phyloP scores from a whole-genome alignment of 2,888 invertebrate species.

The Amitus sp. region DNA sequence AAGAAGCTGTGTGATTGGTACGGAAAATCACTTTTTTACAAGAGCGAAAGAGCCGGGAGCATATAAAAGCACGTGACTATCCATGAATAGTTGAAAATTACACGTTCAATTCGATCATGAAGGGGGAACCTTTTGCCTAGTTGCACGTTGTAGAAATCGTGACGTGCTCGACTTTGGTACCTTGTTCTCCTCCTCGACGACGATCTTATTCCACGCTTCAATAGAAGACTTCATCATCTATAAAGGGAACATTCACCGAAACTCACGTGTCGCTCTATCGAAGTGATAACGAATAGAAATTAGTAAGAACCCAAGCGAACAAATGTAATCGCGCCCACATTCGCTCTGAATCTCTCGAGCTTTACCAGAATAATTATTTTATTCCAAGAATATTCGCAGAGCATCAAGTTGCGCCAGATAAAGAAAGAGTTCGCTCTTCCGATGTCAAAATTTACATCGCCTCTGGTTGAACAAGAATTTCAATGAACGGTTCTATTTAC shows the following conservation, averaged over 20 bases:
- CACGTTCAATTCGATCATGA: slow-evolving; percentile 41
- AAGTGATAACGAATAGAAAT: slow-evolving; percentile 18
- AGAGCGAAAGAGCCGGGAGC: slow-evolving; percentile 6
- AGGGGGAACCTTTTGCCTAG: slow-evolving; percentile 25
- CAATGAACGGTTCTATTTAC: slow-evolving; percentile 14
- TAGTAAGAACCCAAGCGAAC: slow-evolving; percentile 13
- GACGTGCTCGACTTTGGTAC: slow-evolving; percentile 10
- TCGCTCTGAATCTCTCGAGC: no score
- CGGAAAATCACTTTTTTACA: neutral
- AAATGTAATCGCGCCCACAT: no score
- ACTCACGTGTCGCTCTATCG: slow-evolving; percentile 9
- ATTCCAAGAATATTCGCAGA: no score
- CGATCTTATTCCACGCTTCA: slow-evolving; percentile 3
- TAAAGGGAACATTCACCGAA: slow-evolving; percentile 32
- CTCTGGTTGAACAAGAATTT: slow-evolving; percentile 19
- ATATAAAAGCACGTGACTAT: slow-evolving; percentile 29
- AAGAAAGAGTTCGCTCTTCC: neutral
- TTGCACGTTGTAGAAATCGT: slow-evolving; percentile 14
- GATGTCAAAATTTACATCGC: slow-evolving; percentile 9
- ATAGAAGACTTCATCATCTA: slow-evolving; percentile 25
- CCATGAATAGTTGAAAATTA: slow-evolving; percentile 50
- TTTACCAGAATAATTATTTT: slow-evolving; percentile 1
- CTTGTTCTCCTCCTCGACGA: neutral
- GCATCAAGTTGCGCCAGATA: neutral
- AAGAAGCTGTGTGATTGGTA: no score